phyloP scores from a whole-genome alignment of 2,888 invertebrate genomes.

The Autographa gamma region DNA sequence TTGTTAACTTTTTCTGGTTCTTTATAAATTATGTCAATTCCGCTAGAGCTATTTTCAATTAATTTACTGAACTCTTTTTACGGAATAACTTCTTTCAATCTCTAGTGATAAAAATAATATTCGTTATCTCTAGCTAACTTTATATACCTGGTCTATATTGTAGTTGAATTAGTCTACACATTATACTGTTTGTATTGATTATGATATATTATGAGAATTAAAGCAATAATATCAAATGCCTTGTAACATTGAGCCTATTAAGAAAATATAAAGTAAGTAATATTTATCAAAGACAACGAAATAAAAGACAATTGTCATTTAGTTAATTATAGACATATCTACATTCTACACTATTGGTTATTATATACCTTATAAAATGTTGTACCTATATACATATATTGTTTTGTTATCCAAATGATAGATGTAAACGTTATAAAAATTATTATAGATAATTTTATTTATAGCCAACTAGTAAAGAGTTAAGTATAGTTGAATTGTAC shows the following conservation, averaged over 20 bases:
- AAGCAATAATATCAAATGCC: background rate
- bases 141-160: background rate
- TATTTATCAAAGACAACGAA: background rate
- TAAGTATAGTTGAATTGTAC: background rate
- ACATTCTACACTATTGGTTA: background rate
- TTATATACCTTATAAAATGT: background rate
- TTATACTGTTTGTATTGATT: background rate
- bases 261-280: background rate
- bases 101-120: too few relatives aligned
- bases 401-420: background rate
- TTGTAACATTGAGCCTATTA: background rate
- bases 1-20: background rate
- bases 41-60: background rate
- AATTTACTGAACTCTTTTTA: too few relatives aligned
- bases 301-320: background rate
- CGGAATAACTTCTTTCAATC: too few relatives aligned
- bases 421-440: background rate
- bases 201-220: background rate
- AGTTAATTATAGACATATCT: background rate
- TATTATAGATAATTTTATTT: background rate
- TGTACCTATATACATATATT: constrained; percentile 1
- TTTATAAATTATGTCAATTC: background rate
- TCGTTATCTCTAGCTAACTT: background rate
- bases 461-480: background rate
- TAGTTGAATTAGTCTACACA: background rate